Evolutionary conservation across 1,140 invertebrate species (phyloP).

Genomic region (Venturia canescens): DNA sequence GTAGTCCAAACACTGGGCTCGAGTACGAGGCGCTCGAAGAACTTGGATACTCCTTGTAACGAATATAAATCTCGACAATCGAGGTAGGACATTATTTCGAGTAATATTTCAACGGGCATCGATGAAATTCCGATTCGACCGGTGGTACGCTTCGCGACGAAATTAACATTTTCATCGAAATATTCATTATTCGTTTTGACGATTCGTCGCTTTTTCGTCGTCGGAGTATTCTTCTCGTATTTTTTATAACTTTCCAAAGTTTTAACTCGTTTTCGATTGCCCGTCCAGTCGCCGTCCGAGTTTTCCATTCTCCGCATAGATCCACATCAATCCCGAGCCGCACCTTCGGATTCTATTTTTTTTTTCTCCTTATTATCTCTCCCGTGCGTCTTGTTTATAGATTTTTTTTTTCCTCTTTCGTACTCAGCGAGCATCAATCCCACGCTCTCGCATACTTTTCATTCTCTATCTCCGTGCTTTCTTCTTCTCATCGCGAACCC

Average conservation of each 20-base stretch:
- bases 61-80: slow-evolving; percentile 54
- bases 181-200: not conserved
- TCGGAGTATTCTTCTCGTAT: not conserved
- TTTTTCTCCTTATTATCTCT: not conserved
- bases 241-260: not conserved
- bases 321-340: not conserved
- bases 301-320: not conserved
- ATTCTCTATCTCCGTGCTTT: too few species aligned
- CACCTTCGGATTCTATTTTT: not conserved
- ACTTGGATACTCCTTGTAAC: slow-evolving; percentile 54
- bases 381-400: too few species aligned
- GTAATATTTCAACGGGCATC: slow-evolving; percentile 61
- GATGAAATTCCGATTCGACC: slow-evolving; percentile 10
- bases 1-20: slow-evolving; percentile 62
- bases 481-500: not conserved
- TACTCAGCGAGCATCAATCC: slow-evolving; percentile 17
- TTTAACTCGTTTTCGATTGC: slow-evolving; percentile 18
- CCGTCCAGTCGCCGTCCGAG: not conserved
- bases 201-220: not conserved
- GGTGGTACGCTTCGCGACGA: not conserved
- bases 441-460: slow-evolving; percentile 29
- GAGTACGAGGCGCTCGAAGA: slow-evolving; percentile 55
- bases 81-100: slow-evolving; percentile 63
- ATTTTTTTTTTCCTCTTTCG: not conserved
- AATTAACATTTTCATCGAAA: not conserved